These are phyloP conservation scores for Parnassius apollo DNA, from an alignment of 2,888 invertebrate species.

Conservation along the genomic window DNA sequence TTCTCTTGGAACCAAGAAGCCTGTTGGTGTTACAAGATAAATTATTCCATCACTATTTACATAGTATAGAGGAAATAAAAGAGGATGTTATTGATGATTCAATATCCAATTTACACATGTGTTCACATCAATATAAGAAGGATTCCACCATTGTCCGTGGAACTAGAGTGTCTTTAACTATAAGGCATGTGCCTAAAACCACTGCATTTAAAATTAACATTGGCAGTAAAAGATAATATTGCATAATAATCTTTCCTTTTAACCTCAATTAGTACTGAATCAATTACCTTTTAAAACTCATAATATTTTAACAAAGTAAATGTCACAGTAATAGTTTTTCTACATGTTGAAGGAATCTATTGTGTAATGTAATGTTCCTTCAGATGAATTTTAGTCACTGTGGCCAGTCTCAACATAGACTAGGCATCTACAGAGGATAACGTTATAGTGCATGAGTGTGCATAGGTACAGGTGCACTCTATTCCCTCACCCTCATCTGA, in stretches of 20 bases:
- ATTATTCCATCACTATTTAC: slow-evolving; percentile 91
- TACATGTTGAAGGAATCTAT: too few species aligned
- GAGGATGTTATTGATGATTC: slow-evolving; percentile 83
- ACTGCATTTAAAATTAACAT: slow-evolving; percentile 86
- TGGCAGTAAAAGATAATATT: slow-evolving; percentile 61
- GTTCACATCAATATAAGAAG: slow-evolving; percentile 75
- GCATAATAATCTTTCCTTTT: not conserved
- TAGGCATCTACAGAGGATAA: too few species aligned
- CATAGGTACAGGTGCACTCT: too few species aligned
- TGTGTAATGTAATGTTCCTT: too few species aligned
- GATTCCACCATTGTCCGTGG: slow-evolving; percentile 82
- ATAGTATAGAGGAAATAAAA: slow-evolving; percentile 89
- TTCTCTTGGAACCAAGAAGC: slow-evolving; percentile 93
- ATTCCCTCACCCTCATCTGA: too few species aligned
- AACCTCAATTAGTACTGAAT: not conserved
- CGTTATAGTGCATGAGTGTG: too few species aligned
- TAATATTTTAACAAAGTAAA: too few species aligned
- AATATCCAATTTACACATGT: slow-evolving; percentile 84
- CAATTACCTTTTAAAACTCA: too few species aligned
- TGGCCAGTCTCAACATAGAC: too few species aligned
- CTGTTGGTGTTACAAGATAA: slow-evolving; percentile 91
- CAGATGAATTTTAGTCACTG: too few species aligned
- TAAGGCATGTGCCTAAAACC: slow-evolving; percentile 95
- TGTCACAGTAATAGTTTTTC: too few species aligned
- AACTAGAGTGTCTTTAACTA: slow-evolving; percentile 93